These are phyloP conservation scores for Beroe ovata DNA, from an alignment of 37 sponge, comb jelly and placozoan genomes.

Conservation along the genomic window DNA sequence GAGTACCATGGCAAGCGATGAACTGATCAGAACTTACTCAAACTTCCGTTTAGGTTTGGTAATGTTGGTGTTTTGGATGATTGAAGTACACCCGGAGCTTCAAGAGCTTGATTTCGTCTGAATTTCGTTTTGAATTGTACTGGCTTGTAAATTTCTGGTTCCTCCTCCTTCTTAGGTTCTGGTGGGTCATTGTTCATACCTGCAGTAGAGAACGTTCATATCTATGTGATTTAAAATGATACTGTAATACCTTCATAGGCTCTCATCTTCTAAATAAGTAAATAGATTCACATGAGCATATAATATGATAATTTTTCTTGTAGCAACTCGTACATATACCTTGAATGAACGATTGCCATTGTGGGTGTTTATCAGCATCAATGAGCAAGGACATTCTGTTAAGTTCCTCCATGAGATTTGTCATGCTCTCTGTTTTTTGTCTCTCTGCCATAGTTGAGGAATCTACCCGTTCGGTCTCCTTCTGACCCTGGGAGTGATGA, in stretches of 20 bases:
- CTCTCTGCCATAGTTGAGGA: background rate
- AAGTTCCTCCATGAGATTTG: slow-evolving; percentile 3
- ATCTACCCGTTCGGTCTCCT: background rate
- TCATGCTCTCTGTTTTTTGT: slow-evolving; percentile 40
- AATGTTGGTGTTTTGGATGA: background rate
- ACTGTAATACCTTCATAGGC: too few relatives aligned
- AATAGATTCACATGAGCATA: too few relatives aligned
- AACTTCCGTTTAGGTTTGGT: background rate
- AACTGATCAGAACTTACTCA: too few relatives aligned
- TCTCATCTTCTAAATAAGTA: too few relatives aligned
- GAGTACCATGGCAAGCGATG: too few relatives aligned
- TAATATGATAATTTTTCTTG: too few relatives aligned
- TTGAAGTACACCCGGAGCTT: slow-evolving; percentile 1
- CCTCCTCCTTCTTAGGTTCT: background rate
- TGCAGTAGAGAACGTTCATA: background rate
- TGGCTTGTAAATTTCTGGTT: background rate
- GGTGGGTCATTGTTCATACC: background rate
- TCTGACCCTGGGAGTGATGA: background rate
- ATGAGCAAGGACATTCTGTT: slow-evolving; percentile 38
- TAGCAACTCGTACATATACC: too few relatives aligned
- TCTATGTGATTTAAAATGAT: too few relatives aligned
- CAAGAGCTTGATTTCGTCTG: background rate
- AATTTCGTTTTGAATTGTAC: background rate
- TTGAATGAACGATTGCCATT: slow-evolving; percentile 27
- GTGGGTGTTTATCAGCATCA: slow-evolving; percentile 17